Percentiles rank a stretch among this genome's conserved stretches.
phyloP scores from a whole-genome alignment of 1,140 invertebrate genomes.

The Atta cephalotes region DNA sequence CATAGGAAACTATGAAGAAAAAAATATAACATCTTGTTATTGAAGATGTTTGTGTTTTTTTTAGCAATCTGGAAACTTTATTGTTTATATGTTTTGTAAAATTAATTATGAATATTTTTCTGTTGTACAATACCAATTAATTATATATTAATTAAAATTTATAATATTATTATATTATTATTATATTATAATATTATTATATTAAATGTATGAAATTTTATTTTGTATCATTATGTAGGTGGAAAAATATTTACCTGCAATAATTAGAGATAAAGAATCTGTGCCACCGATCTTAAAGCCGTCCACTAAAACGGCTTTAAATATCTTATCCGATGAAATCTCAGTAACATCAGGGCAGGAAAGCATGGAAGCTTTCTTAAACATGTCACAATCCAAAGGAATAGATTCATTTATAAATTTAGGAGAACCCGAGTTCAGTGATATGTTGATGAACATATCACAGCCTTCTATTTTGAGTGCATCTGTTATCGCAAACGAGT shows the following conservation, averaged over 20 bases:
- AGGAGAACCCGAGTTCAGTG: constrained; percentile 78
- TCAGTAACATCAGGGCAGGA: constrained; percentile 75
- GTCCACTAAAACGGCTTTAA: constrained; percentile 44
- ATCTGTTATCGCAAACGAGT: constrained; percentile 74
- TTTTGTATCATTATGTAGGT: constrained; percentile 18
- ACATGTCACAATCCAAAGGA: constrained; percentile 81
- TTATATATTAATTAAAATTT: constrained; percentile 39
- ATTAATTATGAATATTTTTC: background rate
- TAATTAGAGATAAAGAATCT: constrained; percentile 63
- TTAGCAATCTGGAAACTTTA: too few relatives aligned
- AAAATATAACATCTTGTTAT: too few relatives aligned
- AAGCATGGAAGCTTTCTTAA: constrained; percentile 82
- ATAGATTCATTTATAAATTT: constrained; percentile 82
- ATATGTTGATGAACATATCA: constrained; percentile 80
- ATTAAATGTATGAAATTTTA: background rate
- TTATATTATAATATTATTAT: too few relatives aligned
- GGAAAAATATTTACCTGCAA: constrained; percentile 41
- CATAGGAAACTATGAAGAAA: too few relatives aligned
- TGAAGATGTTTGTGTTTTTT: too few relatives aligned
- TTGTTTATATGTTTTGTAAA: background rate
- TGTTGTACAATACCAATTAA: constrained; percentile 16
- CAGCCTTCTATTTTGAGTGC: constrained; percentile 81
- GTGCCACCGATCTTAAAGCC: constrained; percentile 77
- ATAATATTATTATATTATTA: too few relatives aligned
- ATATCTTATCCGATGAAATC: constrained; percentile 60